Evolutionary conservation across 2,888 invertebrate genomes (phyloP).

Genomic region (Atherix ibis): DNA sequence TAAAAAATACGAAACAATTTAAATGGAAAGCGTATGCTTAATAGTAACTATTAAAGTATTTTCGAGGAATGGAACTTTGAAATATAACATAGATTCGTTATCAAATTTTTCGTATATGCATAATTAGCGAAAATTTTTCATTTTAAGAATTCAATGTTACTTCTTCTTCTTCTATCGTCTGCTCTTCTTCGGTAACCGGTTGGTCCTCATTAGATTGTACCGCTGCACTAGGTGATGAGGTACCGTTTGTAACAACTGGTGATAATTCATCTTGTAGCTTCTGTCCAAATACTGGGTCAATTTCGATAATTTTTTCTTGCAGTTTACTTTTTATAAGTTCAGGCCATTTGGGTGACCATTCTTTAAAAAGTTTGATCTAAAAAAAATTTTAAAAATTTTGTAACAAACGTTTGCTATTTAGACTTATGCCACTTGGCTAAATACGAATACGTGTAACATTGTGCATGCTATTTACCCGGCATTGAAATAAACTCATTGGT

Average conservation of each 20-base stretch:
- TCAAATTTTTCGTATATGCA: too few species aligned
- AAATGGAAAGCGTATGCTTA: too few species aligned
- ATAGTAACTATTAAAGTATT: too few species aligned
- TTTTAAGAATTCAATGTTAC: too few species aligned
- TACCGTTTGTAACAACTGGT: conserved; percentile 9
- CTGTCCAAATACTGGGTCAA: conserved; percentile 54
- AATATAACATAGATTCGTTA: too few species aligned
- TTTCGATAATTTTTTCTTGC: conserved; percentile 50
- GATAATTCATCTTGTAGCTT: conserved; percentile 43
- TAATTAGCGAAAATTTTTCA: too few species aligned
- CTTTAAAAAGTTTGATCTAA: conserved; percentile 64
- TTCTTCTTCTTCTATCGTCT: too few species aligned
- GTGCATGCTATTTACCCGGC: conserved; percentile 42
- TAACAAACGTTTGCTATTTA: conserved; percentile 1
- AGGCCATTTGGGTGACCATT: conserved; percentile 71
- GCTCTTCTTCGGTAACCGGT: too few species aligned
- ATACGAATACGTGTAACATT: background rate
- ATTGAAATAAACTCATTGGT: conserved; percentile 69
- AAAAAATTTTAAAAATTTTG: conserved; percentile 15
- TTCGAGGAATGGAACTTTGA: too few species aligned
- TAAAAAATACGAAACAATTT: too few species aligned
- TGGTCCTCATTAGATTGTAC: too few species aligned
- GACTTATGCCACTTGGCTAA: background rate
- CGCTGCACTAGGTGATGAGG: background rate
- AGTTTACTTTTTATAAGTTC: conserved; percentile 54